Evolutionary conservation across 37 sponge, comb jelly and placozoan genomes (phyloP), one percentile per base, ranked within the genome.

Genomic region (Spongilla lacustris): DNA sequence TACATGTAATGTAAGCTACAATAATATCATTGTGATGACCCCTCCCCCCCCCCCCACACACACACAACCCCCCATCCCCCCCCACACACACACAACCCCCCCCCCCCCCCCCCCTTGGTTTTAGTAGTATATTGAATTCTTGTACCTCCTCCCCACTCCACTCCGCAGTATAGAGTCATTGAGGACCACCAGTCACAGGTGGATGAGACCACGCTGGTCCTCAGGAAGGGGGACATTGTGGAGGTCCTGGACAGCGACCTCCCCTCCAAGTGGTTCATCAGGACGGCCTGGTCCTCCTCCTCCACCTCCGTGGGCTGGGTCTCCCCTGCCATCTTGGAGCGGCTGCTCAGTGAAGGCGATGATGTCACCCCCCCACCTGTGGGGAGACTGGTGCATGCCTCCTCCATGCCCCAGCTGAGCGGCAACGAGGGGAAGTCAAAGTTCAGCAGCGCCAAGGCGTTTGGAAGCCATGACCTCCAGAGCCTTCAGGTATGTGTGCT

Each of bases 141-240:
- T 14, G 8, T 12, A 49, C 50, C 77, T 30, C 77, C 76, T 75
- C 26, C 37, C 33, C 24, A 32, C 81, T 17, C 28, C 35, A 68
- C 32, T 67, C 68, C 33, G 3, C 78, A 94, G 94, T 94, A 73
- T 36, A 21, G 25, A 9, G 88, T 90, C 0, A 78, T 36, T 6
- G 79, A 85, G 73, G 79, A 90, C 82, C 90, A 87, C 76, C 34
- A 24, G 19, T 66, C 90, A 26, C 30, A n/a, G 12, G 66, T 37
- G 12, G 82, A 74, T 21, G n/a, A 48, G 33, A 67, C 25, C 41
- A 41, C 76, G 4, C 71, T 92, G 32, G 48, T 67, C 49, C 85
- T 95, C 81, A 87, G 72, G 19, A 74, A 67, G 22, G 91, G 90
- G 19, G 88, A 95, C 78, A 81, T 82, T 26, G 84, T 95, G 35